These are phyloP conservation scores for Calephelis perditalis DNA, from an alignment of 2,888 invertebrate genomes.

Conservation along the genomic window DNA sequence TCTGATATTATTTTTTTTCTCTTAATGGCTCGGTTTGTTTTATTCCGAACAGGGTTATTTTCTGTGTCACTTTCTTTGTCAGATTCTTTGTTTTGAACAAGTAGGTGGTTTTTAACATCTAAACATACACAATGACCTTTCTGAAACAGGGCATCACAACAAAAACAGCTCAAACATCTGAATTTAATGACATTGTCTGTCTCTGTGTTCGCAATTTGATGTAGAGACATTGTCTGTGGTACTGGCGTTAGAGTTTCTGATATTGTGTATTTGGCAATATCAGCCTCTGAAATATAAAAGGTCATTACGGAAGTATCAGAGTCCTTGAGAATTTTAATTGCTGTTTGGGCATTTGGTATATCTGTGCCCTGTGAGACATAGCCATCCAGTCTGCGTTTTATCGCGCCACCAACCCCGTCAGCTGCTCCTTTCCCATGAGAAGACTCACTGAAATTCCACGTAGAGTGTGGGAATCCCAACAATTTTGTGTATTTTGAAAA, in stretches of 20 bases:
- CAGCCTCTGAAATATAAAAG: conserved; percentile 3
- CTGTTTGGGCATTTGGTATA: not conserved
- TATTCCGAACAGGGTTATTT: too few relatives aligned
- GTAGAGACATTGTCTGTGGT: conserved; percentile 10
- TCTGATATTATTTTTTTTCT: too few relatives aligned
- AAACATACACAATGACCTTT: conserved; percentile 10
- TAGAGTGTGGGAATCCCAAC: conserved; percentile 7
- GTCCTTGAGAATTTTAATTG: not conserved
- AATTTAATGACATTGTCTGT: not conserved
- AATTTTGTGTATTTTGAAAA: conserved; percentile 6
- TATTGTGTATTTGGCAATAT: conserved; percentile 2
- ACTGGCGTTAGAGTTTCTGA: not conserved
- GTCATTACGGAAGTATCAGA: conserved; percentile 8
- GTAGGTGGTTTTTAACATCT: conserved; percentile 7
- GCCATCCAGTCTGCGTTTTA: not conserved
- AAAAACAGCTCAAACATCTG: not conserved
- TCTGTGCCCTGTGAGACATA: conserved; percentile 6
- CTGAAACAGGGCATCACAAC: not conserved
- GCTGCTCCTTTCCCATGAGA: conserved; percentile 9
- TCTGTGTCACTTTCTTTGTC: too few relatives aligned
- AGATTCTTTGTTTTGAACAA: not conserved
- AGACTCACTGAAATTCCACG: conserved; percentile 4
- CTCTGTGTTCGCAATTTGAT: conserved; percentile 9
- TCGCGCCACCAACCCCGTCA: conserved; percentile 4
- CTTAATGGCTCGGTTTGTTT: too few relatives aligned